A percentile compares a stretch with the other conserved stretches of the same genome.
Evolutionary conservation across 2,888 invertebrate genomes (phyloP).

Genomic region (Nasonovia ribisnigri): DNA sequence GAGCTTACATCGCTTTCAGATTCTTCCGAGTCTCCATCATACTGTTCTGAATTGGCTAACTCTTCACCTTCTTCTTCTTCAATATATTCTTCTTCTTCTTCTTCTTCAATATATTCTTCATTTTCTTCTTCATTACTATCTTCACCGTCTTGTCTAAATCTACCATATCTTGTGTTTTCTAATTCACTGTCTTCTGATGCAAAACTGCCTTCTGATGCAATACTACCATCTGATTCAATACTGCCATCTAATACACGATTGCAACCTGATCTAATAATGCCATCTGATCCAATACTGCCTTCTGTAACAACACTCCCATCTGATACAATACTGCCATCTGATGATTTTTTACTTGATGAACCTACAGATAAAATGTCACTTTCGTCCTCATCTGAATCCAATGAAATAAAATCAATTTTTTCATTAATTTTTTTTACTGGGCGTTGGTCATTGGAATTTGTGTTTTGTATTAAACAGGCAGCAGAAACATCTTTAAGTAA

Average conservation of each 20-base stretch:
- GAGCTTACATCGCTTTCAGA: not conserved
- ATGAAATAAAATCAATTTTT: not conserved
- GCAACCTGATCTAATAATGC: not conserved
- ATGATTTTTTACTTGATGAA: not conserved
- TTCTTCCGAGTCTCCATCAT: not conserved
- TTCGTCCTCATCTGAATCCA: conserved; percentile 1
- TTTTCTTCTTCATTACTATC: not conserved
- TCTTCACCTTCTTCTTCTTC: not conserved
- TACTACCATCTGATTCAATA: too few relatives aligned
- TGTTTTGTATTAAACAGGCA: not conserved
- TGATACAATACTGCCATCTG: not conserved
- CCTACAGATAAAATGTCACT: not conserved
- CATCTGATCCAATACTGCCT: not conserved
- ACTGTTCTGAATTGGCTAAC: not conserved
- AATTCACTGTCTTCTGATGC: conserved; percentile 35
- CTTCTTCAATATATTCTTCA: not conserved
- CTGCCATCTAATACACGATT: too few relatives aligned
- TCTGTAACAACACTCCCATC: not conserved
- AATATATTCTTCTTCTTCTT: not conserved
- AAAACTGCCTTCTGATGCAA: not conserved
- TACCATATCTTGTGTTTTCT: conserved; percentile 47
- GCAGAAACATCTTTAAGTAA: not conserved
- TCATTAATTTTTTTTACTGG: not conserved
- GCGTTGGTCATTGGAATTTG: not conserved
- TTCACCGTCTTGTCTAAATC: conserved; percentile 2